Base-by-base conservation (phyloP, 2,797 vertebrate genomes). In the Emydoidea blandingii region DNA sequence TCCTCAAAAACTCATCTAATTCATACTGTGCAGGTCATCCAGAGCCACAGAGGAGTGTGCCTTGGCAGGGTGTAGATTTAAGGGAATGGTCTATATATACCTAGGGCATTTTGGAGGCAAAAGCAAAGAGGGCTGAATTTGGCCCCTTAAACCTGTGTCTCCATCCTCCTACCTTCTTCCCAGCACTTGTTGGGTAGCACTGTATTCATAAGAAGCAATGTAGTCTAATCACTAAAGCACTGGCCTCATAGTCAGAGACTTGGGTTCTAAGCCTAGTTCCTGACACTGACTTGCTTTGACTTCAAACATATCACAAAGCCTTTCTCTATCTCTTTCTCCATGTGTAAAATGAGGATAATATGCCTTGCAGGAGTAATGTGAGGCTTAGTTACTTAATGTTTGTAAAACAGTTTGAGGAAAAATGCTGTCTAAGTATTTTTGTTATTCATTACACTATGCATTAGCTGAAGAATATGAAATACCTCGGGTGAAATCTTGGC, bases 371-470 rank as follows among this genome's bases (percentile, higher is more conserved):
- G 37, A 82, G 91, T 81, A 41, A 12, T 34, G 1, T 0, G 85
- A 44, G 31, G 27, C 76, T 89, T 83, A 91, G 56, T 4, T 15
- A 31, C 76, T 88, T 83, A 25, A 81, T 62, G 59, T 62, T 62
- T 15, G 12, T 65, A 89, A 59, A 96, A 54, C 54, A 91, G 85
- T 65, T 47, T 29, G 80, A 86, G 21, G n/a, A 84, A 88, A 62
- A 95, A 87, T 56, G 47, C 29, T 89, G 87, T 84, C 74, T 89
- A n/a, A 18, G 14, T 54, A 49, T 31, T 59, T 62, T 81, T 91
- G 21, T 88, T 86, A 79, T 29, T 76, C 31, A 5, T 81, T 92
- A 88, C 14, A 62, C 29, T 62, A 34, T 34, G 15, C 59, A 62
- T 62, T 62, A 8, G 59, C 59, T 62, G 11, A 31, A 62, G 31